phyloP scores from a whole-genome alignment of 2,888 invertebrate species.

The Zonitis immaculata region DNA sequence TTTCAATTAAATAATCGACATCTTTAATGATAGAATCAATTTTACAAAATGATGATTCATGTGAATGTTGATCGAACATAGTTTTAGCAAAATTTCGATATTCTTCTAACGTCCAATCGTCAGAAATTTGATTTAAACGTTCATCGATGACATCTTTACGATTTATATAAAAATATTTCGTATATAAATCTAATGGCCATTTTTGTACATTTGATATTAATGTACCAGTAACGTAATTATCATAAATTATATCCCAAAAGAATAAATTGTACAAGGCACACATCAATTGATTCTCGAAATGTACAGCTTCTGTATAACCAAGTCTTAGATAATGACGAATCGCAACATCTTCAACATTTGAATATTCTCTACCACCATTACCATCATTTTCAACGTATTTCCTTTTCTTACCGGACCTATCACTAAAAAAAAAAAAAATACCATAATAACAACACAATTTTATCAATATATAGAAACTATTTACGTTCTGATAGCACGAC shows the following conservation, averaged over 20 bases:
- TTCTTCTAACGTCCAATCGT: slow-evolving; percentile 44
- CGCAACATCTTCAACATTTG: slow-evolving; percentile 56
- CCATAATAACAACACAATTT: no score
- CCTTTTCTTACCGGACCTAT: slow-evolving; percentile 36
- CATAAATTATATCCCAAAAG: slow-evolving; percentile 77
- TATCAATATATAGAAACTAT: no score
- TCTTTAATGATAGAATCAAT: slow-evolving; percentile 26
- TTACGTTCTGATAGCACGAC: neutral
- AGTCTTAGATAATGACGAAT: slow-evolving; percentile 50
- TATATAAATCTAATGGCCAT: slow-evolving; percentile 68
- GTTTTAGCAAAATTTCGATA: slow-evolving; percentile 34
- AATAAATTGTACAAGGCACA: slow-evolving; percentile 43
- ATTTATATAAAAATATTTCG: slow-evolving; percentile 61
- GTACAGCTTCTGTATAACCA: slow-evolving; percentile 51
- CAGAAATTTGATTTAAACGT: slow-evolving; percentile 47
- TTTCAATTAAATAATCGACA: slow-evolving; percentile 42
- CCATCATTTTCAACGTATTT: slow-evolving; percentile 33
- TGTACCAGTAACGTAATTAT: slow-evolving; percentile 50
- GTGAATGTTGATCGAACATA: slow-evolving; percentile 35
- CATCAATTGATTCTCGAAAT: slow-evolving; percentile 41
- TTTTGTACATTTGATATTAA: slow-evolving; percentile 64
- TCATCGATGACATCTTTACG: slow-evolving; percentile 58
- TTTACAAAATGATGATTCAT: slow-evolving; percentile 30
- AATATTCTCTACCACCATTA: slow-evolving; percentile 43
- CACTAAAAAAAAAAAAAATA: slow-evolving; percentile 24